phyloP scores from a whole-genome alignment of 2,888 invertebrate genomes.

The Dusona sp. region DNA sequence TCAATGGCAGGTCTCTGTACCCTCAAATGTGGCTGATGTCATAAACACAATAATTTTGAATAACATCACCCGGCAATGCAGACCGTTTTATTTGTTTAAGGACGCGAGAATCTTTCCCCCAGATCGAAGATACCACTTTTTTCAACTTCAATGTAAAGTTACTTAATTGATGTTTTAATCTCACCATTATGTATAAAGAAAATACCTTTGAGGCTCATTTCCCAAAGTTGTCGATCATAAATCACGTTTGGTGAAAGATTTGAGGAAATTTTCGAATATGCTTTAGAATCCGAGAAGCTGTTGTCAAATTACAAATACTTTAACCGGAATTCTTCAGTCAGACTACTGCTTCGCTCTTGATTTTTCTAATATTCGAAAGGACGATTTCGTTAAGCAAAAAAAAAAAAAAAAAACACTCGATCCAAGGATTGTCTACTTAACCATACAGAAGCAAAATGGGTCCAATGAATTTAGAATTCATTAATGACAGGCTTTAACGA shows the following conservation, averaged over 20 bases:
- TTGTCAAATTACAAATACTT: background rate
- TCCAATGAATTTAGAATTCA: slow-evolving; percentile 14
- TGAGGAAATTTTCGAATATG: background rate
- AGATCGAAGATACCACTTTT: background rate
- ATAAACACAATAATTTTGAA: slow-evolving; percentile 16
- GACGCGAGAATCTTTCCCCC: background rate
- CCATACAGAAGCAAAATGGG: background rate
- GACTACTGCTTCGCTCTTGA: background rate
- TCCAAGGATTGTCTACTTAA: background rate
- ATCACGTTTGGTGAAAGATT: background rate
- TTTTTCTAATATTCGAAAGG: background rate
- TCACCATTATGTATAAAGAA: too few relatives aligned
- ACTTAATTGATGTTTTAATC: background rate
- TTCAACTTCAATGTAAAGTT: background rate
- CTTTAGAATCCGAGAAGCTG: background rate
- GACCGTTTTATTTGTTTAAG: slow-evolving; percentile 2
- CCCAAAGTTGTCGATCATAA: background rate
- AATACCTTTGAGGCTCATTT: background rate
- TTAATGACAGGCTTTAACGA: slow-evolving; percentile 16
- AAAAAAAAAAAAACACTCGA: background rate
- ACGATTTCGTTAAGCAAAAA: background rate
- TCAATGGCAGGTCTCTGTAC: background rate
- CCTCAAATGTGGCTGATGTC: slow-evolving; percentile 12
- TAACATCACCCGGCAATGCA: background rate
- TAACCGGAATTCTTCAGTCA: background rate